Evolutionary conservation across 2,113 vertebrate species (phyloP), one percentile per base, ranked within the genome.

Genomic region (Chamaetylas fuelleborni): DNA sequence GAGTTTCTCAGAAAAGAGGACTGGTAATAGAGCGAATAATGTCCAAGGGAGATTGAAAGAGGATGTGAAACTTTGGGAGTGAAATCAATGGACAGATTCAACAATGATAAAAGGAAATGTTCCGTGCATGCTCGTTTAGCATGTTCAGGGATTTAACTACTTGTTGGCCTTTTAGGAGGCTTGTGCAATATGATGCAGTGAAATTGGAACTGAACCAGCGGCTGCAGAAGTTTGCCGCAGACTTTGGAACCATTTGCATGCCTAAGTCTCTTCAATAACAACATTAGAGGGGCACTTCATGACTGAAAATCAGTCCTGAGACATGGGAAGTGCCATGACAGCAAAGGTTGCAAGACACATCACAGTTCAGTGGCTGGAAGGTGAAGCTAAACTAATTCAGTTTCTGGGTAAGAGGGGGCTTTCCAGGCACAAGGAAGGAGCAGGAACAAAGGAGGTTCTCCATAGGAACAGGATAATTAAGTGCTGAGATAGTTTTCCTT

Each of bases 31-130:
- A 87, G 56, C 5, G 0, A 81, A 70, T 67, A 78, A 87, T 34
- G 42, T 86, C 67, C 73, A 36, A 66, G 65, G 78, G 50, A 91
- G 47, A 92, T 47, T 83, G 76, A 73, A 86, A 65, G 67, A 83
- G 36, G 53, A 72, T 93, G 67, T 69, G 84, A 81, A 95, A 93
- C 47, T 91, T 87, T 5, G 34, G 62, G 31, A 80, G 50, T 45
- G 31, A 77, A 96, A 81, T 95, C 64, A 81, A 36, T 96, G 57
- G 62, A 69, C 81, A 64, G 50, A 86, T 74, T 83, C 54, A 88
- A 50, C 53, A 81, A 31, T 24, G 50, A 58, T 84, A 66, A 77
- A 86, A 93, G 47, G 25, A 88, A 88, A 81, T 69, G 25, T 83
- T 93, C 51, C 4, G 0, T 80, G 48, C 5, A 4, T 20, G 38